Conservation (phyloP, 23 tunicate genomes). For the Phallusia fumigata region DNA sequence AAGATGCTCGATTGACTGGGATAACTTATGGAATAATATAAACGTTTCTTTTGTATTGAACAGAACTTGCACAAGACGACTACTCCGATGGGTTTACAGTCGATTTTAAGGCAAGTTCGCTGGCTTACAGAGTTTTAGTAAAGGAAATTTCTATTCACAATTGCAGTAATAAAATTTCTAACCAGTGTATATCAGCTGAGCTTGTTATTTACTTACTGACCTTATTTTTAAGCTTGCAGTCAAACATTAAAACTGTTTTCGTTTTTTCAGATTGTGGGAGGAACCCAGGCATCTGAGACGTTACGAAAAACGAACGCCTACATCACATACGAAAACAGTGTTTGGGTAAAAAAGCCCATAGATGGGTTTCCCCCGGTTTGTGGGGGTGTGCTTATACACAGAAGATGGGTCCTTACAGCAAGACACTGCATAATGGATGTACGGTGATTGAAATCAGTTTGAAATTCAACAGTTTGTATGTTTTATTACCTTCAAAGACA, state of each 20-base stretch:
- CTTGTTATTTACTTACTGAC: too few species aligned
- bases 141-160: too few species aligned
- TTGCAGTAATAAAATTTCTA: too few species aligned
- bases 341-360: slow-evolving; percentile 25
- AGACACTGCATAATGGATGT: slow-evolving; percentile 51
- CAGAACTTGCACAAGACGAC: not conserved
- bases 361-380: slow-evolving; percentile 54
- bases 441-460: not conserved
- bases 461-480: too few species aligned
- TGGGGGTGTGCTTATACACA: slow-evolving; percentile 53
- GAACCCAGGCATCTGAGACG: slow-evolving; percentile 11
- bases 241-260: not conserved
- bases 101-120: slow-evolving; percentile 13
- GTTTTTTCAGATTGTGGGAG: slow-evolving; percentile 40
- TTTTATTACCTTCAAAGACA: not conserved
- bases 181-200: too few species aligned
- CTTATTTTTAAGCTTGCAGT: not conserved
- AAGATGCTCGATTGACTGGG: too few species aligned
- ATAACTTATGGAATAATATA: not conserved
- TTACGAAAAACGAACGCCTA: slow-evolving; percentile 30
- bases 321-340: not conserved
- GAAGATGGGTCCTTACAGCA: slow-evolving; percentile 61
- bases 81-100: not conserved
- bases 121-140: too few species aligned
- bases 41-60: not conserved